A percentile compares a stretch with the other conserved stretches of the same genome.
These are phyloP conservation scores for Solenopsis fugax DNA, from an alignment of 1,140 invertebrate genomes.

Conservation along the genomic window DNA sequence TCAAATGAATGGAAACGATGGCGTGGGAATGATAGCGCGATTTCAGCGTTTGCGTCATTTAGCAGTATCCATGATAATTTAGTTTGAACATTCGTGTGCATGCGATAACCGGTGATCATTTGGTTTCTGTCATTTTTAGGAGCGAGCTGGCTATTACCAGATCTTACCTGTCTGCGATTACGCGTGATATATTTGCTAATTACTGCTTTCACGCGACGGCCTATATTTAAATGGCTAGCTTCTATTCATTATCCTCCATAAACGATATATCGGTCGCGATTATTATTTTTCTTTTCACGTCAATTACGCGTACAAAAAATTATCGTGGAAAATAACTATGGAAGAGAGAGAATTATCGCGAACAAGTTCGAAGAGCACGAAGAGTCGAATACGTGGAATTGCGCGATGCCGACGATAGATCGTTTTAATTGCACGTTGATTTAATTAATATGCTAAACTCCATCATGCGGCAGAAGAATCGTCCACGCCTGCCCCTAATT, in stretches of 20 bases:
- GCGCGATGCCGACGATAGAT: not conserved
- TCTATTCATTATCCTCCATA: not conserved
- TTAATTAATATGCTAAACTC: slow-evolving; percentile 24
- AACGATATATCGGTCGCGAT: not conserved
- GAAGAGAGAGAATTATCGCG: not conserved
- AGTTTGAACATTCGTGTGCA: not conserved
- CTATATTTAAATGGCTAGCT: not conserved
- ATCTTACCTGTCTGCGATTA: not conserved
- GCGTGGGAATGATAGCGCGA: not conserved
- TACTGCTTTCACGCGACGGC: not conserved
- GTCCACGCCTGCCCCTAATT: no score
- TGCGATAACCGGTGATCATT: not conserved
- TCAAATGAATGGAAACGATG: slow-evolving; percentile 3
- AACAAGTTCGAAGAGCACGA: not conserved
- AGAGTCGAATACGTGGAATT: no score
- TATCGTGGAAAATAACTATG: slow-evolving; percentile 28
- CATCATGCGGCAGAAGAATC: not conserved
- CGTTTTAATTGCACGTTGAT: slow-evolving; percentile 1
- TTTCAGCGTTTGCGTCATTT: slow-evolving; percentile 33
- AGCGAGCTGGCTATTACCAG: no score
- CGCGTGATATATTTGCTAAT: not conserved
- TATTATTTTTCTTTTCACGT: not conserved
- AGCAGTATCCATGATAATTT: not conserved
- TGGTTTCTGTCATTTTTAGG: not conserved
- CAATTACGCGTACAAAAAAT: not conserved